Percentiles rank a stretch among this genome's conserved stretches.
Conservation (phyloP, 2,797 vertebrate species). For the Threskiornis aethiopicus region DNA sequence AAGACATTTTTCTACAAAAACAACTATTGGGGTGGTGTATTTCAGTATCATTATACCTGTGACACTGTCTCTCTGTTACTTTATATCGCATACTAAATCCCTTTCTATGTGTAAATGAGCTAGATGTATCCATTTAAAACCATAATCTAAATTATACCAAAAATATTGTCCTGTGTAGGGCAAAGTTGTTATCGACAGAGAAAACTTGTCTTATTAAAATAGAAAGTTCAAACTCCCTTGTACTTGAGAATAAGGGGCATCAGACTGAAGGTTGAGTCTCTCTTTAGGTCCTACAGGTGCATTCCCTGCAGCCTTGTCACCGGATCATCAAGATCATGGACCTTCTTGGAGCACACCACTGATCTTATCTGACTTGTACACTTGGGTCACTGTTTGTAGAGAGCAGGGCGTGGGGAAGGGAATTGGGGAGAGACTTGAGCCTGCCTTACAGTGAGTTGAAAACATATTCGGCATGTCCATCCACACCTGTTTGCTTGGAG, state of each 20-base stretch:
- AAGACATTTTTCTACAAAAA: neutral
- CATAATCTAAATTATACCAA: neutral
- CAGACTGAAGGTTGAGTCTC: neutral
- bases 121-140: neutral
- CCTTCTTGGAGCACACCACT: neutral
- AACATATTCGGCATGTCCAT: rapidly evolving
- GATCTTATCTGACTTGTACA: neutral
- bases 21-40: neutral
- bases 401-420: rapidly evolving
- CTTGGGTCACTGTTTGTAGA: neutral
- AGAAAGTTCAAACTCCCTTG: neutral
- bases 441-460: neutral
- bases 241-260: neutral
- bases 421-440: neutral
- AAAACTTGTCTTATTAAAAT: neutral
- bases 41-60: neutral
- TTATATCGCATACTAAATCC: neutral
- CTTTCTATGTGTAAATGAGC: neutral
- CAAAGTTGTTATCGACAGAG: neutral
- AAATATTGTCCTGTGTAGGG: neutral
- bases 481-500: neutral
- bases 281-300: neutral
- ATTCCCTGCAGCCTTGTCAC: neutral
- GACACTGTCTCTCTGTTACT: neutral
- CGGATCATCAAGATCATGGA: rapidly evolving